Evolutionary conservation across 1,140 invertebrate species (phyloP).

Genomic region (Thaumetopoea pityocampa): DNA sequence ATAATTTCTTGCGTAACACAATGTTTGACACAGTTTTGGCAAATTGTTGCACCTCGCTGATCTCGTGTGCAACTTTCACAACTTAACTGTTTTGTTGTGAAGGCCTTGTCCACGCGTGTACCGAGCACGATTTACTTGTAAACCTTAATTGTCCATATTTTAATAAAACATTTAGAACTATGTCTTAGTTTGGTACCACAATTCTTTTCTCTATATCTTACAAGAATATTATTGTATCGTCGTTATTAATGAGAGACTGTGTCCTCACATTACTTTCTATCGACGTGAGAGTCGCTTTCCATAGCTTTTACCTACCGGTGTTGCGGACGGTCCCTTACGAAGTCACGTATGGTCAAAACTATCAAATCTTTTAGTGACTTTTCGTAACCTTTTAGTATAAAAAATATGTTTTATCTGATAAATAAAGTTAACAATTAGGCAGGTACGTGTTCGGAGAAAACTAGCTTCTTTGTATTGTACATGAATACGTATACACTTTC

Average conservation of each 20-base stretch:
- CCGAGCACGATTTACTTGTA: conserved; percentile 19
- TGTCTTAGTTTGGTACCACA: no score
- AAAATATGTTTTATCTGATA: no score
- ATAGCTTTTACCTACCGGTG: conserved; percentile 26
- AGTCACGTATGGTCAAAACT: conserved; percentile 6
- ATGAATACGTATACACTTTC: no score
- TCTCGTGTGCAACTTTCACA: conserved; percentile 28
- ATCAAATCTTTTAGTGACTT: background rate
- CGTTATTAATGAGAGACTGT: conserved; percentile 26
- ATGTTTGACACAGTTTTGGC: conserved; percentile 20
- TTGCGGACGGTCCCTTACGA: conserved; percentile 11
- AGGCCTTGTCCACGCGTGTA: conserved; percentile 21
- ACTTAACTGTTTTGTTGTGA: conserved; percentile 25
- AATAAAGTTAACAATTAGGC: no score
- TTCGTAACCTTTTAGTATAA: no score
- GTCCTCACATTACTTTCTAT: conserved; percentile 34
- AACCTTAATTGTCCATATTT: conserved; percentile 14
- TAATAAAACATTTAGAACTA: no score
- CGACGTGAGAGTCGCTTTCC: conserved; percentile 31
- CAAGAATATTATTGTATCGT: conserved; percentile 23
- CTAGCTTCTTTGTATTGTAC: no score
- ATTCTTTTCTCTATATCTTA: no score
- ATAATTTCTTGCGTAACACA: conserved; percentile 21
- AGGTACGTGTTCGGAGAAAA: no score
- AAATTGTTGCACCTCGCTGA: conserved; percentile 21